Evolutionary conservation across 2,888 invertebrate species (phyloP), one percentile per base, ranked within the genome.

Genomic region (Melanchra persicariae): DNA sequence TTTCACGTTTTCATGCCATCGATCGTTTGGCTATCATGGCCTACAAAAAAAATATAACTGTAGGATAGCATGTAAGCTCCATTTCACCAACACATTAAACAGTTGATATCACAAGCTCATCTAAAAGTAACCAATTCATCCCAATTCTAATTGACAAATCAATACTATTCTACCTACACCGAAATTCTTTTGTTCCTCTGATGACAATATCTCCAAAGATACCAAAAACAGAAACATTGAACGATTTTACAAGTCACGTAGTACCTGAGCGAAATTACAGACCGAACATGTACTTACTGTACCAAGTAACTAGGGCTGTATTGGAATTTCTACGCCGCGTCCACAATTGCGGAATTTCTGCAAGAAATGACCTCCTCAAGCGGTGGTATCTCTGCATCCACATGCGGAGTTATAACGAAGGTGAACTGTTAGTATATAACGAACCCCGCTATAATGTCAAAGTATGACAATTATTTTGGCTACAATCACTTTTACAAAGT

Each of bases 231-330:
- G 19, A 60, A 60, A 58, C 51, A 52, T 37, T 19, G 12, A 62
- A 49, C 49, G 49, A 30, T 76, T 77, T 62, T 55, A 52, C 55
- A 15, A 73, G 68, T 63, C 79, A 82, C 74, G 79, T 79, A 68
- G 10, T 49, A 67, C 63, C 65, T 67, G 30, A 60, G 57, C 37
- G 0, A 72, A 77, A 68, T 77, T 69, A 62, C 58, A 66, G 62
- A 70, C 52, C n/a, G 12, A 77, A 40, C 30, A 9, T 81, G 22
- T 62, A 62, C 40, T 30, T 43, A 30, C 4, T 26, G 12, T 69
- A 77, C 19, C 19, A 45, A 30, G 19, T 24, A 22, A 10, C n/a
- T 30, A 34, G 10, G 30, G 19, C 12, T 34, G 12, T 55, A 15
- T 24, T 22, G 24, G 5, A 51, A 22, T 5, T 49, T 49, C n/a